These are phyloP conservation scores for Steinernema carpocapsae DNA, from an alignment of 2,888 invertebrate genomes.

Conservation along the genomic window DNA sequence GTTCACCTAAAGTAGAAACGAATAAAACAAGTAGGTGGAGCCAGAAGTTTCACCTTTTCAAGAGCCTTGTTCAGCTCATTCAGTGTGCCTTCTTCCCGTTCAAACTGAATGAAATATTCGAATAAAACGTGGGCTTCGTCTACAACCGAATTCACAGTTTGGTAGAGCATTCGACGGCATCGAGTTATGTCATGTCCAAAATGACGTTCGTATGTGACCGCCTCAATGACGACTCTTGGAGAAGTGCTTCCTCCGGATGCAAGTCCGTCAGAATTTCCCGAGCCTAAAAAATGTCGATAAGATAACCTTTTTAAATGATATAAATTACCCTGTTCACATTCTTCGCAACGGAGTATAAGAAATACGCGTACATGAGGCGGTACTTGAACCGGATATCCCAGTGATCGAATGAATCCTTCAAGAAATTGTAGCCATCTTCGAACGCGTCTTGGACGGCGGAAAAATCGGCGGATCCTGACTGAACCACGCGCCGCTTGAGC, in stretches of 20 bases:
- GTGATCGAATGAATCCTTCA: neutral
- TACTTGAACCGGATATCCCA: conserved; percentile 5
- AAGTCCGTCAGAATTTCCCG: conserved; percentile 77
- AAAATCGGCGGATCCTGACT: conserved; percentile 32
- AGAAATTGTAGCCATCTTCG: neutral
- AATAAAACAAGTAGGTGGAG: neutral
- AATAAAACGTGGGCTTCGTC: conserved; percentile 53
- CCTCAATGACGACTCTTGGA: conserved; percentile 71
- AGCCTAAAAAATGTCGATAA: conserved; percentile 68
- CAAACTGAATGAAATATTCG: conserved; percentile 77
- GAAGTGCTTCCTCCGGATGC: conserved; percentile 75
- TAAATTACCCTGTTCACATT: neutral
- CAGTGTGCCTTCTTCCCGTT: conserved; percentile 77
- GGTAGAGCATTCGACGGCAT: conserved; percentile 70
- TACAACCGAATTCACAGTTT: conserved; percentile 61
- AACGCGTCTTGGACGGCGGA: conserved; percentile 37
- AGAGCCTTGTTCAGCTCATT: conserved; percentile 68
- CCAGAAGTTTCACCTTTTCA: conserved; percentile 48
- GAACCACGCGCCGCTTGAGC: conserved; percentile 7
- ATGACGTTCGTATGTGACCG: conserved; percentile 75
- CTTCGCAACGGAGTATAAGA: neutral
- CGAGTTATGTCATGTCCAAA: conserved; percentile 75
- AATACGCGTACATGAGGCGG: conserved; percentile 12
- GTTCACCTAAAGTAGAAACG: conserved; percentile 11
- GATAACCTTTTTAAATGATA: neutral